Evolutionary conservation across 2,113 vertebrate genomes (phyloP).

Genomic region (Chitala chitala): DNA sequence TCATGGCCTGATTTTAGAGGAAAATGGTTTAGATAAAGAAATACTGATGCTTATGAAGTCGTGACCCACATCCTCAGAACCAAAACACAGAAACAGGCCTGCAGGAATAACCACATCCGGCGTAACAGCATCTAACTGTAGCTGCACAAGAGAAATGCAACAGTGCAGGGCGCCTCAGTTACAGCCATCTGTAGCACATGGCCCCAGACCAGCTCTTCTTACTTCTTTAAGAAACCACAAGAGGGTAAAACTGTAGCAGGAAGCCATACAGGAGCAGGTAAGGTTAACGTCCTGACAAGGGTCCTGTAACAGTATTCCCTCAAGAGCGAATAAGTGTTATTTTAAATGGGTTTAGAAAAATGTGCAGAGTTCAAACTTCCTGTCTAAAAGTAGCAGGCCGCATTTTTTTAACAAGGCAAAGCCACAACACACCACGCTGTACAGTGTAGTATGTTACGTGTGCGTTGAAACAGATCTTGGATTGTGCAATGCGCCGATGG

Average conservation of each 20-base stretch:
- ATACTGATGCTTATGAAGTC: not conserved
- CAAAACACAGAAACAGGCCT: not conserved
- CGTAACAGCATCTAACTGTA: not conserved
- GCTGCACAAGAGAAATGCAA: not conserved
- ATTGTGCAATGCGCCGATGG: not conserved
- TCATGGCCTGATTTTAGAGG: not conserved
- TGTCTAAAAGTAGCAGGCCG: not conserved
- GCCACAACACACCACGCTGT: not conserved
- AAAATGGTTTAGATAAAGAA: not conserved
- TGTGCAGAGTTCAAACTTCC: not conserved
- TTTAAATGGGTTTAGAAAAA: not conserved
- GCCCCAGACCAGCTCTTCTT: not conserved
- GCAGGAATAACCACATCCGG: conserved; percentile 21
- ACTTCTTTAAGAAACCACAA: not conserved
- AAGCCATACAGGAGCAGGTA: not conserved
- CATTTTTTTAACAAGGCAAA: not conserved
- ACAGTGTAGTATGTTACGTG: not conserved
- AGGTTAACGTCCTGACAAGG: not conserved
- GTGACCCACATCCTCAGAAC: not conserved
- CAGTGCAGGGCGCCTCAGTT: not conserved
- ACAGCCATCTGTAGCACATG: too few species aligned
- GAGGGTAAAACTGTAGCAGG: not conserved
- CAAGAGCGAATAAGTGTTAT: not conserved
- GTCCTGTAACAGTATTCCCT: not conserved
- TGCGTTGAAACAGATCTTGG: not conserved